phyloP scores from a whole-genome alignment of 2,888 invertebrate genomes.

The Argyra leucocephala region DNA sequence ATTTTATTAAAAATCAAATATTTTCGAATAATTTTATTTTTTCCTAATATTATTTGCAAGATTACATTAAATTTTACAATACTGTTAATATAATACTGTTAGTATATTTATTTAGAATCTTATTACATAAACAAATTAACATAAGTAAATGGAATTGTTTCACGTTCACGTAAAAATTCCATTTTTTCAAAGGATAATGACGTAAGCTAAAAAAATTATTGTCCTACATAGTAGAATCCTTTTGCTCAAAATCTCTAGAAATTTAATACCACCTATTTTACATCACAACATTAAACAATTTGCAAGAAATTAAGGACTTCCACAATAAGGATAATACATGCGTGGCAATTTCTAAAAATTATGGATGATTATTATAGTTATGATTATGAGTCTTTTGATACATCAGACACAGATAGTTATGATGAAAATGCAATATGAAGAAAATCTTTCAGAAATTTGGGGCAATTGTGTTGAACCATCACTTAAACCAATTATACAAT shows the following conservation, averaged over 20 bases:
- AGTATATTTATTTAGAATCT: too few species aligned
- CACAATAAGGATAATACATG: neutral
- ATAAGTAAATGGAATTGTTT: too few species aligned
- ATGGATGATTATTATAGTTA: constrained; percentile 8
- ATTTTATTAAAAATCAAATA: too few species aligned
- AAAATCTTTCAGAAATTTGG: neutral
- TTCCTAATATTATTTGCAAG: too few species aligned
- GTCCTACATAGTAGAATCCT: too few species aligned
- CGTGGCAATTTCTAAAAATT: neutral
- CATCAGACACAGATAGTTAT: neutral
- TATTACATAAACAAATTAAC: too few species aligned
- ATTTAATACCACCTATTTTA: neutral
- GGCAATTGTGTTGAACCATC: constrained; percentile 8
- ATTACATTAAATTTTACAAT: too few species aligned
- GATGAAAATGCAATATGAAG: constrained; percentile 8
- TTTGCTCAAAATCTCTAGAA: too few species aligned
- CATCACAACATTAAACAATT: neutral
- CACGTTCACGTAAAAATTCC: too few species aligned
- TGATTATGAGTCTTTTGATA: constrained; percentile 7
- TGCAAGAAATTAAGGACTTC: constrained; percentile 2
- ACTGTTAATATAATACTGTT: too few species aligned
- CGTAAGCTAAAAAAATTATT: neutral
- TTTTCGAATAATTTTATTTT: too few species aligned
- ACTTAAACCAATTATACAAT: neutral
- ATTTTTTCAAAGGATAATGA: neutral